Evolutionary conservation across 2,888 invertebrate genomes (phyloP), one percentile per base, ranked within the genome.

Genomic region (Hesperia comma): DNA sequence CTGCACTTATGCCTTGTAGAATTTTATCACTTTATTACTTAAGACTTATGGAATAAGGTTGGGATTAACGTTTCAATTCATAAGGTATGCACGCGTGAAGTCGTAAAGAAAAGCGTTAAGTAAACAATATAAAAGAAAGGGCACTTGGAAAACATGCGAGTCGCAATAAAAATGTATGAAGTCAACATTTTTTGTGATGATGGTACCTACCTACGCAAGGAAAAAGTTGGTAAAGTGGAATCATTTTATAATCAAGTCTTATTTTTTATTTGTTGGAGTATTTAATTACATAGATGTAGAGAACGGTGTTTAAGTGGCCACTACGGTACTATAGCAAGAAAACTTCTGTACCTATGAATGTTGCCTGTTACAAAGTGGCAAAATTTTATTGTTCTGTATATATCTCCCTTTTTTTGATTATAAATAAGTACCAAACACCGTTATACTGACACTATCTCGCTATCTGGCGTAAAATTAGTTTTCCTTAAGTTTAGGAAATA

Each of bases 71-170:
- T 46, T 56, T 33, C 21, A 14, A 26, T 61, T 49, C 17, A 33
- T 33, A 15, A 12, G 26, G 19, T 17, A 49, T 26, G 53, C 14
- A 56, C 19, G 37, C 14, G 46, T 46, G n/a, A 33, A 46, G 19
- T 63, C 63, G 63, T 63, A 63, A 63, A 62, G 62, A 32, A 37
- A 55, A 56, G 63, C 43, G 63, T 63, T 63, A 37, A 37, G 33
- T 63, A 46, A 63, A 63, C 56, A 56, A 26, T 49, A 37, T 63
- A 46, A 46, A 61, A 55, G 41, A 54, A 32, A 63, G 56, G 43
- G 63, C 55, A 14, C 46, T 46, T n/a, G 55, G 32, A 33, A 55
- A 37, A 46, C 37, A n/a, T 37, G 21, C 46, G 41, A n/a, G 55
- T 41, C 12, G 49, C 3, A 17, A 60, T 60, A 57, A 49, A 60